Evolutionary conservation across 2,888 invertebrate genomes (phyloP).

Genomic region (Leuctra nigra): DNA sequence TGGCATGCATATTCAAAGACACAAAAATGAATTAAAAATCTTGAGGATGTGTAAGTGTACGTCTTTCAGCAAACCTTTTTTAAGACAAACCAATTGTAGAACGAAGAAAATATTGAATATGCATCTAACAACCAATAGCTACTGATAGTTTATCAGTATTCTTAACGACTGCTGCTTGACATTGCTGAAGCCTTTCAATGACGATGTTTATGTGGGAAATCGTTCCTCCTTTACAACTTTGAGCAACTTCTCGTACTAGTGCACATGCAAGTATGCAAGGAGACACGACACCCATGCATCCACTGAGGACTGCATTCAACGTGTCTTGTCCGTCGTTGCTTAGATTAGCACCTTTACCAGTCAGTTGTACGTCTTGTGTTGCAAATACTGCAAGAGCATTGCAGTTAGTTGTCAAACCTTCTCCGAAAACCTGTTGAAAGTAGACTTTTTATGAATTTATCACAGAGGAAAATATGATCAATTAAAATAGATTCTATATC

Average conservation of each 20-base stretch:
- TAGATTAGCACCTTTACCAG: slow-evolving; percentile 35
- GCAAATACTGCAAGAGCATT: slow-evolving; percentile 36
- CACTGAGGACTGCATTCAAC: slow-evolving; percentile 36
- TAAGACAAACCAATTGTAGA: too few relatives aligned
- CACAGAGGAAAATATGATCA: too few relatives aligned
- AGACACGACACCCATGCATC: slow-evolving; percentile 38
- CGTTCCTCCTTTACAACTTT: slow-evolving; percentile 29
- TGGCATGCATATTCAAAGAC: too few relatives aligned
- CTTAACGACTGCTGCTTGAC: slow-evolving; percentile 24
- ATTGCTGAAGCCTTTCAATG: slow-evolving; percentile 22
- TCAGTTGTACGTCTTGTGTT: slow-evolving; percentile 35
- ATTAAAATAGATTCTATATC: too few relatives aligned
- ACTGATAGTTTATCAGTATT: slow-evolving; percentile 19
- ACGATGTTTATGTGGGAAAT: neutral
- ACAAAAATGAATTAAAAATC: too few relatives aligned
- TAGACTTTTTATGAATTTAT: too few relatives aligned
- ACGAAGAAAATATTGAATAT: too few relatives aligned
- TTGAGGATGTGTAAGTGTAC: too few relatives aligned
- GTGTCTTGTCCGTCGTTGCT: slow-evolving; percentile 33
- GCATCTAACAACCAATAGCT: too few relatives aligned
- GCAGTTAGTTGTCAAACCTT: slow-evolving; percentile 36
- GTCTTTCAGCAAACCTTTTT: too few relatives aligned
- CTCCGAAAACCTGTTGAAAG: slow-evolving; percentile 37
- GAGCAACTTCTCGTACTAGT: slow-evolving; percentile 35
- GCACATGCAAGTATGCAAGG: slow-evolving; percentile 37